A percentile compares a stretch with the other conserved stretches of the same genome.
These are phyloP conservation scores for Drosophila parabipectinata DNA, from an alignment of 1,140 invertebrate genomes.

Conservation along the genomic window DNA sequence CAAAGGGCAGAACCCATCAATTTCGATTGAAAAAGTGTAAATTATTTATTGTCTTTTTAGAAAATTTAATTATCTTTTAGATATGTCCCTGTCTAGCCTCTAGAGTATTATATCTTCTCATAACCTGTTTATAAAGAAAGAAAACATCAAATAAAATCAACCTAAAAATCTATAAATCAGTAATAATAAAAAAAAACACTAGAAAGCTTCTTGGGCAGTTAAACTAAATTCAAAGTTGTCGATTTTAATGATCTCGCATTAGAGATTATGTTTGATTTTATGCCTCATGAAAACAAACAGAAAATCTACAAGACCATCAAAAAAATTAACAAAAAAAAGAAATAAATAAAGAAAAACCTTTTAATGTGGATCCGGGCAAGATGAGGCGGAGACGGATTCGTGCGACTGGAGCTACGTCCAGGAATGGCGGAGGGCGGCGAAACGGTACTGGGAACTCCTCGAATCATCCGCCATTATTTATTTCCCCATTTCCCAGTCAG, in stretches of 20 bases:
- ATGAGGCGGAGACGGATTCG: constrained; percentile 84
- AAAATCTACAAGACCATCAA: neutral
- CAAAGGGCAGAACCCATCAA: neutral
- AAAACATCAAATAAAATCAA: neutral
- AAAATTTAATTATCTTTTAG: neutral
- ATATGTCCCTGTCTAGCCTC: neutral
- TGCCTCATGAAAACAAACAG: neutral
- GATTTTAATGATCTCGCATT: constrained; percentile 12
- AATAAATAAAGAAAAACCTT: neutral
- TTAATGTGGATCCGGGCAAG: constrained; percentile 58
- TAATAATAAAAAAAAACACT: neutral
- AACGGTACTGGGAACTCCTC: constrained; percentile 69
- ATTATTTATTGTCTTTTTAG: neutral
- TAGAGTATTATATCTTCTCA: neutral
- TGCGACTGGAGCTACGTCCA: constrained; percentile 90
- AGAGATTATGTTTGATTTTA: constrained; percentile 29
- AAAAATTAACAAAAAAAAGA: constrained; percentile 3
- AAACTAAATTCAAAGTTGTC: neutral
- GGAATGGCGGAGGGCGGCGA: constrained; percentile 86
- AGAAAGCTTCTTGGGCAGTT: constrained; percentile 1
- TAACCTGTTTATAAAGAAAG: neutral
- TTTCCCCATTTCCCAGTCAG: neutral
- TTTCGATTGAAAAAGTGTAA: neutral
- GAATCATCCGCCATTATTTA: constrained; percentile 58
- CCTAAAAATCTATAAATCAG: neutral